Evolutionary conservation across 1,140 invertebrate species (phyloP).

Genomic region (Drosophila guanche): DNA sequence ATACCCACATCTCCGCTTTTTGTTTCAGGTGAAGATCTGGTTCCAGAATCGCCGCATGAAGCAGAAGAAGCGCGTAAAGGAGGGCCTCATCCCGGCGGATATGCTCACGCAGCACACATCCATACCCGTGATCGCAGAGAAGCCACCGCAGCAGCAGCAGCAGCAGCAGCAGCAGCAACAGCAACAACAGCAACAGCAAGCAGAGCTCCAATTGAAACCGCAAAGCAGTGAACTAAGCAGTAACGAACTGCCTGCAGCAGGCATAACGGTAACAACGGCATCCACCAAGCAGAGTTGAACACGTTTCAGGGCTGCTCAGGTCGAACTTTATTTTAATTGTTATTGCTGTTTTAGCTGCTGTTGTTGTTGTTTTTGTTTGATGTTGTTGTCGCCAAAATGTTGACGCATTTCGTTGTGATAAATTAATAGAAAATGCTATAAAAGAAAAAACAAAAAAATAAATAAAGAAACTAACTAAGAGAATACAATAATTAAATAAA

Average conservation of each 20-base stretch:
- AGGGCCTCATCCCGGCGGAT: conserved; percentile 90
- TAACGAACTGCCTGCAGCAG: conserved; percentile 37
- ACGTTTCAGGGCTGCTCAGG: conserved; percentile 6
- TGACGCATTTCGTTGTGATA: conserved; percentile 80
- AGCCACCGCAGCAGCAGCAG: conserved; percentile 54
- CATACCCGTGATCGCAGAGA: conserved; percentile 53
- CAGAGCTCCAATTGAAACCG: conserved; percentile 57
- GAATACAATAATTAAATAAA: conserved; percentile 36
- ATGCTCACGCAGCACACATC: conserved; percentile 69
- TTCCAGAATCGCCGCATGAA: conserved; percentile 97
- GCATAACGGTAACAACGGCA: conserved; percentile 37
- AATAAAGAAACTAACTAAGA: conserved; percentile 18
- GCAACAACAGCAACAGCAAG: conserved; percentile 20
- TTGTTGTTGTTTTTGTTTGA: conserved; percentile 42
- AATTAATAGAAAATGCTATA: conserved; percentile 60
- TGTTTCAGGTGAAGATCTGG: conserved; percentile 92
- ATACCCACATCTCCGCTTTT: neutral
- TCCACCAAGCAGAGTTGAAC: conserved; percentile 66
- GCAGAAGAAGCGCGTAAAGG: conserved; percentile 96
- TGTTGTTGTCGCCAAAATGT: conserved; percentile 68
- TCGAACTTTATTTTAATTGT: conserved; percentile 11
- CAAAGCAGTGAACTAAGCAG: conserved; percentile 46
- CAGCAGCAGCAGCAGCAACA: conserved; percentile 43
- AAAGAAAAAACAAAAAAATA: conserved; percentile 34
- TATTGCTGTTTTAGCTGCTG: conserved; percentile 17